These are phyloP conservation scores for Mystacornis crossleyi DNA, from an alignment of 2,113 vertebrate species.

Conservation along the genomic window DNA sequence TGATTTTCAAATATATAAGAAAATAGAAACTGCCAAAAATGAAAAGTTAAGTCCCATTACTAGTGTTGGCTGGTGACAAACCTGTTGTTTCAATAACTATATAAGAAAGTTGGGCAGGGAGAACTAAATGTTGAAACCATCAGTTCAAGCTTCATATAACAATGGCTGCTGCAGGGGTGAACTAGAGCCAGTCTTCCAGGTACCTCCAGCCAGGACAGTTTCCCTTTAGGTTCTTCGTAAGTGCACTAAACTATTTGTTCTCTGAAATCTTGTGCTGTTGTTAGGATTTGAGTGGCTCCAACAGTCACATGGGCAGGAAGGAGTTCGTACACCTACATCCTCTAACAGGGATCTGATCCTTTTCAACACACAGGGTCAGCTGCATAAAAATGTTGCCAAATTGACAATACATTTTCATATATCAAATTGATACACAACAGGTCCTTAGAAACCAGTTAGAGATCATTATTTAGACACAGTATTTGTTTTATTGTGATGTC, in stretches of 20 bases:
- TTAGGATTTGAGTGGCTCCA: background rate
- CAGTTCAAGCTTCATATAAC: background rate
- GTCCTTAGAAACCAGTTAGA: background rate
- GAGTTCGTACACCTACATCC: background rate
- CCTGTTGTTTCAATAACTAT: background rate
- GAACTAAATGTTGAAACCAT: background rate
- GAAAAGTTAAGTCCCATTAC: background rate
- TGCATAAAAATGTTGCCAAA: background rate
- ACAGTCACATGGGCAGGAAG: rapidly evolving
- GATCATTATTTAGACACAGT: background rate
- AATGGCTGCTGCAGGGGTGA: background rate
- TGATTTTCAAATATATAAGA: background rate
- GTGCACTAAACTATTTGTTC: background rate
- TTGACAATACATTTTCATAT: background rate
- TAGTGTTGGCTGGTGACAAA: background rate
- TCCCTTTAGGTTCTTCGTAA: background rate
- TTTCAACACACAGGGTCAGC: background rate
- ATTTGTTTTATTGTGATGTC: background rate
- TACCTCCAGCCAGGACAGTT: background rate
- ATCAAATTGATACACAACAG: background rate
- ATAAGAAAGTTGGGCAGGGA: background rate
- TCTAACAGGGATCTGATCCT: background rate
- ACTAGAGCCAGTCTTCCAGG: background rate
- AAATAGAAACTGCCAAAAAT: background rate
- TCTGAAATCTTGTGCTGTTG: background rate